Evolutionary conservation across 92 coral and sea anemone genomes (phyloP), one percentile per base, ranked within the genome.

Genomic region (Heteractis magnifica): DNA sequence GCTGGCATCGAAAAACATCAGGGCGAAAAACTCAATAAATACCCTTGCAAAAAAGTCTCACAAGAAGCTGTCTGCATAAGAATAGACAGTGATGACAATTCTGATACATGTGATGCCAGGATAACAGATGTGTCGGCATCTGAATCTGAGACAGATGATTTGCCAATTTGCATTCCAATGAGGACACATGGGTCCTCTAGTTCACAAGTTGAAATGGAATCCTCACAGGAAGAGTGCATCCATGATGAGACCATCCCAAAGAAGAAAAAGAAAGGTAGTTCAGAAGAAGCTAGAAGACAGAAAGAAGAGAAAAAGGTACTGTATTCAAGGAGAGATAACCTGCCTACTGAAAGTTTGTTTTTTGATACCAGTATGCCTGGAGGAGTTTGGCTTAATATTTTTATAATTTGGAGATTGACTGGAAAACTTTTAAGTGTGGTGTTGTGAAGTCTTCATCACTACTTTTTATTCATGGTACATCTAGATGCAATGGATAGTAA

Each of bases 301-400:
- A 91, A 86, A 16, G 83, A 87, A 71, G 84, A 87, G 6, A 81
- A 84, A 21, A 56, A 75, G 88, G 93, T 90, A 77, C 18, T 34
- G 44, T 34, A 34, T 34, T n/a, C 18, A 62, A 7, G 10, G 26
- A 62, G 21, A 34, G 44, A 34, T 34, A 34, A 34, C 44, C 3
- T 34, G 44, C 44, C 44, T 34, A 34, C 44, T 34, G 44, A 34
- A 34, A 34, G 44, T 34, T 34, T 34, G 3, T 34, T 34, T 34
- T 34, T 34, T 34, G 44, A 34, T 34, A 34, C 44, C 3, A 2
- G 44, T 34, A 34, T 34, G 44, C 44, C 44, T 34, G 44, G 3
- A 34, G 44, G 44, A 34, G 44, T 34, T 34, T 34, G 44, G 44
- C 44, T 34, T 34, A 34, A 34, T 34, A 34, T 34, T 34, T 34